These are phyloP conservation scores for Perodicticus potto DNA, from an alignment of 2,797 vertebrate genomes.

Conservation along the genomic window DNA sequence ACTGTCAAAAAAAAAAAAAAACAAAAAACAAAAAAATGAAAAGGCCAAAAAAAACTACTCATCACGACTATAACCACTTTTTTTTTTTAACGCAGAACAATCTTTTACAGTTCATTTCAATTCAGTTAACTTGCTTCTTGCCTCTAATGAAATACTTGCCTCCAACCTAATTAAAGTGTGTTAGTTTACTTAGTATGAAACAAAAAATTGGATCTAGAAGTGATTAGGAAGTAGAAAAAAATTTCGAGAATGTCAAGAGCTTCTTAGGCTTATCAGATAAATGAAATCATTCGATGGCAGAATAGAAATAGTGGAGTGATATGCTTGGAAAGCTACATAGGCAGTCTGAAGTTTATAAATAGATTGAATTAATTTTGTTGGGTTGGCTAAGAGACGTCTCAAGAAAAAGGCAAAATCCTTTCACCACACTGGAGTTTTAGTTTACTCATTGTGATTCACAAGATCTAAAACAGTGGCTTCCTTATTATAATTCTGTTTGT, in stretches of 20 bases:
- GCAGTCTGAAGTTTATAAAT: conserved; percentile 59
- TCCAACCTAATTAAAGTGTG: conserved; percentile 82
- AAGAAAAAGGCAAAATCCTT: background rate
- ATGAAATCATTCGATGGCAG: conserved; percentile 75
- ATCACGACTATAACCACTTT: background rate
- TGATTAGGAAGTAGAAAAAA: conserved; percentile 76
- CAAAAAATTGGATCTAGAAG: conserved; percentile 79
- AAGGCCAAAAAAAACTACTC: background rate
- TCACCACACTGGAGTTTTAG: conserved; percentile 32
- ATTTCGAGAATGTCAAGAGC: conserved; percentile 73
- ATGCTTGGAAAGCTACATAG: conserved; percentile 65
- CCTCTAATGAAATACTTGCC: conserved; percentile 70
- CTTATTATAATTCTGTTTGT: background rate
- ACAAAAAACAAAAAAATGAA: no score
- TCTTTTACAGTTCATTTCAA: conserved; percentile 64
- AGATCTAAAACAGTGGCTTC: background rate
- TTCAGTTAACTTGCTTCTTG: conserved; percentile 74
- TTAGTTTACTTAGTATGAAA: conserved; percentile 77
- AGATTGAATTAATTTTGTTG: background rate
- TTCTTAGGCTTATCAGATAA: conserved; percentile 80
- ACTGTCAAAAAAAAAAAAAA: no score
- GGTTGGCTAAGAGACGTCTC: background rate
- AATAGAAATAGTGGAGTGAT: conserved; percentile 67
- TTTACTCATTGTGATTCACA: conserved; percentile 53
- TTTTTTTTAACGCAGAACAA: conserved; percentile 38